phyloP scores from a whole-genome alignment of 2,888 invertebrate species.

The Griposia aprilina region DNA sequence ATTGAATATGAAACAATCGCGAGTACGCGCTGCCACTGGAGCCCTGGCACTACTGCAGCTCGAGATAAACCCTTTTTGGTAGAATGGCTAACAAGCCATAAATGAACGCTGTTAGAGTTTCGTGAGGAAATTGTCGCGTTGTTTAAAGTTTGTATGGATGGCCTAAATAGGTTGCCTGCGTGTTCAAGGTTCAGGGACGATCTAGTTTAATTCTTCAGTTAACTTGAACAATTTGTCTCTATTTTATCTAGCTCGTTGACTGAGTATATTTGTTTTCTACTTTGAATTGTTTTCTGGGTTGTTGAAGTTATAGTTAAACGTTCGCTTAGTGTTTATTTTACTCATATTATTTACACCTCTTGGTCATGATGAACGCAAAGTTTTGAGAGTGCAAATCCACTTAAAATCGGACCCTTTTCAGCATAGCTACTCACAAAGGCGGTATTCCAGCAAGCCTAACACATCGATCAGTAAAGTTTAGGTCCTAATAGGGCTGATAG shows the following conservation, averaged over 20 bases:
- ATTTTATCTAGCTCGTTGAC: not conserved
- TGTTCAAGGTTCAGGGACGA: not conserved
- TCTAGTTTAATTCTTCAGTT: conserved; percentile 5
- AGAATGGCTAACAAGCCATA: conserved; percentile 16
- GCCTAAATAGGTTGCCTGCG: not conserved
- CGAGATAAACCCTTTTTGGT: conserved; percentile 45
- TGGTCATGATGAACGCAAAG: not conserved
- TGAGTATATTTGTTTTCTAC: not conserved
- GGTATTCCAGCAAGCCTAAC: not conserved
- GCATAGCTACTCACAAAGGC: no score
- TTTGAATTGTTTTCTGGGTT: not conserved
- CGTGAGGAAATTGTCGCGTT: conserved; percentile 14
- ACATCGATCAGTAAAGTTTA: not conserved
- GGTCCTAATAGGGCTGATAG: not conserved
- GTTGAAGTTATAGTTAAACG: not conserved
- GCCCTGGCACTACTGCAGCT: conserved; percentile 41
- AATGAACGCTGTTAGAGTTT: conserved; percentile 14
- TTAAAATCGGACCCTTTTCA: not conserved
- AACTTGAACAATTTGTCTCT: conserved; percentile 5
- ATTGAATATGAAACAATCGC: conserved; percentile 56
- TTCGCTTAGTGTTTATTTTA: not conserved
- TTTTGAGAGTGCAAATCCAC: not conserved
- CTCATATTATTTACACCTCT: not conserved
- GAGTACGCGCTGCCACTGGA: conserved; percentile 5
- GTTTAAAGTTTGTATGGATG: conserved; percentile 8